phyloP scores from a whole-genome alignment of 2,888 invertebrate species.

The Papilio demoleus region DNA sequence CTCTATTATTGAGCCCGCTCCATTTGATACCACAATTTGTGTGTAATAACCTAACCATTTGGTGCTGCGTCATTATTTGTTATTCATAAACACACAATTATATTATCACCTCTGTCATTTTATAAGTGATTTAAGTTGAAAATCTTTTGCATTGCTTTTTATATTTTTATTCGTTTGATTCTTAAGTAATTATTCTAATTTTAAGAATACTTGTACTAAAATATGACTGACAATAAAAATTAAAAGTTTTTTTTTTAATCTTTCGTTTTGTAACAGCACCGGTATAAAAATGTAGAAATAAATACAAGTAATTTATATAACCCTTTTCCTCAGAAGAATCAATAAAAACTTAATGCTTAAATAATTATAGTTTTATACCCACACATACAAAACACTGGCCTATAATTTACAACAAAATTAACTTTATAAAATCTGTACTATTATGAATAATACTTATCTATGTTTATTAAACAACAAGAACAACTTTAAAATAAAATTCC shows the following conservation, averaged over 20 bases:
- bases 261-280: background rate
- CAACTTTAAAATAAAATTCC: too few species aligned
- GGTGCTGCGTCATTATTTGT: constrained; percentile 17
- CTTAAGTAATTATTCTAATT: too few species aligned
- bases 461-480: background rate
- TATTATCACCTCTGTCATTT: constrained; percentile 1
- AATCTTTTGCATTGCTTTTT: background rate
- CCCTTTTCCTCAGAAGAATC: background rate
- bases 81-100: constrained; percentile 24
- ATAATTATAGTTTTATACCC: constrained; percentile 4
- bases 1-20: constrained; percentile 52
- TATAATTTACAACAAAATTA: constrained; percentile 17
- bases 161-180: too few species aligned
- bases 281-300: constrained; percentile 2
- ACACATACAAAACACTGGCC: background rate
- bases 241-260: too few species aligned
- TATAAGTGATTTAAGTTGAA: background rate
- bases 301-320: background rate
- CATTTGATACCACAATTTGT: constrained; percentile 47
- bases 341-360: background rate
- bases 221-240: too few species aligned
- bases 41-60: constrained; percentile 25
- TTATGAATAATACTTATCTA: background rate
- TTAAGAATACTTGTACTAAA: too few species aligned
- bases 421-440: background rate